Evolutionary conservation across 2,888 invertebrate species (phyloP).

Genomic region (Petrolisthes cinctipes): DNA sequence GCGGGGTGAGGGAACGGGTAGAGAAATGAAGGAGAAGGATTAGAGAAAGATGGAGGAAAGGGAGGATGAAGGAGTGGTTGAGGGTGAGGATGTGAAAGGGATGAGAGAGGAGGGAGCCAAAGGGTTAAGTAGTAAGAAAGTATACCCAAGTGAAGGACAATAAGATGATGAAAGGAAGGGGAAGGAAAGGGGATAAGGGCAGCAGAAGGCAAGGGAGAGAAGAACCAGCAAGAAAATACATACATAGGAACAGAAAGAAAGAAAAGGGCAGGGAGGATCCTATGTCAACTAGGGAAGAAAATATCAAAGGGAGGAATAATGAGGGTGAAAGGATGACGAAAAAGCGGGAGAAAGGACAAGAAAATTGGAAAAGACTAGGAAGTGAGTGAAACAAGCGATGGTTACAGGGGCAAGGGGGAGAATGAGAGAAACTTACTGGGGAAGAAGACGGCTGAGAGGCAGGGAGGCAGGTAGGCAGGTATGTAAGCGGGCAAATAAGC

Average conservation of each 20-base stretch:
- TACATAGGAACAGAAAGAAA: background rate
- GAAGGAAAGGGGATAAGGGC: background rate
- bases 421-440: background rate
- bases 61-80: too few species aligned
- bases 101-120: too few species aligned
- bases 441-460: background rate
- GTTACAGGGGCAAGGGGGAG: background rate
- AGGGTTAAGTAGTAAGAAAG: too few species aligned
- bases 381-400: background rate
- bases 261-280: background rate
- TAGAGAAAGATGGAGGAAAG: background rate
- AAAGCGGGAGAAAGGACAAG: too few species aligned
- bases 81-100: too few species aligned
- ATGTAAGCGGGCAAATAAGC: background rate
- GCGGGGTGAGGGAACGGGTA: background rate
- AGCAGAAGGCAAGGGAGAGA: too few species aligned
- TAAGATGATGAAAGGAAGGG: too few species aligned
- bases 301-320: background rate
- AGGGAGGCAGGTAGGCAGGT: background rate
- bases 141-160: too few species aligned
- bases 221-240: background rate
- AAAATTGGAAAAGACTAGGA: background rate
- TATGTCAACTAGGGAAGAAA: background rate
- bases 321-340: too few species aligned
- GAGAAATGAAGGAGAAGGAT: background rate